Conservation (phyloP, 2,797 vertebrate genomes). For the Typhlichthys subterraneus region DNA sequence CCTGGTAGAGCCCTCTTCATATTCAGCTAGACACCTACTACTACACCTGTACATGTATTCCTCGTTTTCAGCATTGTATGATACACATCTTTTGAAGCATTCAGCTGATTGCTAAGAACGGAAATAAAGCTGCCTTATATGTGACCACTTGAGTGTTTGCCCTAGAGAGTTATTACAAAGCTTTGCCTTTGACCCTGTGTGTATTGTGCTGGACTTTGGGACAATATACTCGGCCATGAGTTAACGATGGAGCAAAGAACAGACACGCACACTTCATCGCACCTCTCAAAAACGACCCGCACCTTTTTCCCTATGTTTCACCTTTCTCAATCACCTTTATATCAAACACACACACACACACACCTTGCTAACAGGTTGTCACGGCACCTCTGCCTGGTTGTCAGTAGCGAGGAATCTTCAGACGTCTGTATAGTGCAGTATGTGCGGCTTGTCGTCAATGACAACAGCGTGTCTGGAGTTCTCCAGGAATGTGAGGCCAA, state of each 20-base stretch:
- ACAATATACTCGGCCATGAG: slow-evolving; percentile 57
- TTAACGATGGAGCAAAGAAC: slow-evolving; percentile 65
- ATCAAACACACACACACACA: slow-evolving; percentile 43
- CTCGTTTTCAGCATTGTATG: slow-evolving; percentile 52
- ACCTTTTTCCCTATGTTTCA: slow-evolving; percentile 59
- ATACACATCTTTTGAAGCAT: slow-evolving; percentile 67
- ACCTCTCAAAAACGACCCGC: slow-evolving; percentile 57
- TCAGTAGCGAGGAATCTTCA: slow-evolving; percentile 64
- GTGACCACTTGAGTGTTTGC: slow-evolving; percentile 87
- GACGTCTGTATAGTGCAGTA: slow-evolving; percentile 50
- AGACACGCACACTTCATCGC: slow-evolving; percentile 65
- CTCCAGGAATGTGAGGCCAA: slow-evolving; percentile 39
- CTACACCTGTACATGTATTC: slow-evolving; percentile 18
- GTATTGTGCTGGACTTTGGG: slow-evolving; percentile 78
- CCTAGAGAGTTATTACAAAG: slow-evolving; percentile 87
- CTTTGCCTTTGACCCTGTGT: slow-evolving; percentile 56
- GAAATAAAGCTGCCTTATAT: slow-evolving; percentile 55
- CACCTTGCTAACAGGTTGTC: slow-evolving; percentile 69
- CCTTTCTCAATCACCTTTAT: slow-evolving; percentile 70
- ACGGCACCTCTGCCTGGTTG: slow-evolving; percentile 59
- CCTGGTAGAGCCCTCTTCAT: slow-evolving; percentile 35
- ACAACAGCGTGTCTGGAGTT: slow-evolving; percentile 60
- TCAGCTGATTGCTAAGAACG: slow-evolving; percentile 72
- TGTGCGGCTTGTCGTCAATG: slow-evolving; percentile 54
- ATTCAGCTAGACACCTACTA: slow-evolving; percentile 31